phyloP scores from a whole-genome alignment of 2,797 vertebrate genomes.

The Eulemur rubriventer region DNA sequence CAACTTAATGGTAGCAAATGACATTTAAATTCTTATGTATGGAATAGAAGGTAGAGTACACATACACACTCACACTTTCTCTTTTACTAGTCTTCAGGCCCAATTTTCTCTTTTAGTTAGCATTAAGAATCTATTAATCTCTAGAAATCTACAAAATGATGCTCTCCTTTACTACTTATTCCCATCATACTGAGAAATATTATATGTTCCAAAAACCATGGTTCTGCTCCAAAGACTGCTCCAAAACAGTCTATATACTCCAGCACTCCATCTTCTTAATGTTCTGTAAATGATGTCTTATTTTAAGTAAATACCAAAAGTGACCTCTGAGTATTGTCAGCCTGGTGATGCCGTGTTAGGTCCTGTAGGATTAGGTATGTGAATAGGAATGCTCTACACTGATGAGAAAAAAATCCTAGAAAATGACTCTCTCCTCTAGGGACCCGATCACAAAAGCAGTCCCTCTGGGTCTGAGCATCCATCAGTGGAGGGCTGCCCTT shows the following conservation, averaged over 20 bases:
- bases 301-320: background rate
- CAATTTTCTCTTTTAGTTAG: background rate
- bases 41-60: background rate
- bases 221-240: background rate
- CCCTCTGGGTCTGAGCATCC: background rate
- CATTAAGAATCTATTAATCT: background rate
- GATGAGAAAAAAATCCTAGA: background rate
- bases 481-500: background rate
- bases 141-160: background rate
- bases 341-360: background rate
- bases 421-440: conserved; percentile 14
- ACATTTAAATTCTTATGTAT: background rate
- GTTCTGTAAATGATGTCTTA: background rate
- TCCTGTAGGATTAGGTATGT: background rate
- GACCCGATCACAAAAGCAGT: background rate
- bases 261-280: background rate
- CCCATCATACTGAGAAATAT: background rate
- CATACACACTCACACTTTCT: background rate
- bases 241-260: background rate
- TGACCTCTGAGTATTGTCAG: background rate
- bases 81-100: background rate
- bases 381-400: background rate
- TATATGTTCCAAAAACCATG: background rate
- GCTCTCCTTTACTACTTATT: background rate
- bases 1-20: background rate